A percentile compares a stretch with the other conserved stretches of the same genome.
These are phyloP conservation scores for Enteromius trimaculatus DNA, from an alignment of 2,797 vertebrate species.

Conservation along the genomic window DNA sequence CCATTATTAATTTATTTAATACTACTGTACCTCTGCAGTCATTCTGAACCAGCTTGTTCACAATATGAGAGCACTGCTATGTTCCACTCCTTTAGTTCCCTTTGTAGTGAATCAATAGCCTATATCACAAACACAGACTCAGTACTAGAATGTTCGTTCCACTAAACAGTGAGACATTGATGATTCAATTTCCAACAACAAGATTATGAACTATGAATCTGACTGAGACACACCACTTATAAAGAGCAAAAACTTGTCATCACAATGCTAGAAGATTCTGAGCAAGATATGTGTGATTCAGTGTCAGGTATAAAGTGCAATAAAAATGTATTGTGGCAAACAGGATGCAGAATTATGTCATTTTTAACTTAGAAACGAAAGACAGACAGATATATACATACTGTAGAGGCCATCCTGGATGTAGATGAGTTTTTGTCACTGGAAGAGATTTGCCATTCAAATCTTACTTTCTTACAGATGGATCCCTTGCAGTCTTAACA, in stretches of 20 bases:
- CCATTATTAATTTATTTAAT: too few species aligned
- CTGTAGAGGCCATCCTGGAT: background rate
- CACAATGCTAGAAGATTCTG: background rate
- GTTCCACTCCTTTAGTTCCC: background rate
- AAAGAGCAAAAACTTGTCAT: background rate
- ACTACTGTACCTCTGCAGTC: background rate
- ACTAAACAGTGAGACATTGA: background rate
- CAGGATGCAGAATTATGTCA: background rate
- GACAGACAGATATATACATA: background rate
- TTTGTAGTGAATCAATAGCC: background rate
- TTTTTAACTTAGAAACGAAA: background rate
- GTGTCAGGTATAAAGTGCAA: background rate
- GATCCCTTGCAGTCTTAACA: background rate
- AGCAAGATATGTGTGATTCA: background rate
- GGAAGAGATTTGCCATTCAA: background rate
- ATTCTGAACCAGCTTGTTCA: background rate
- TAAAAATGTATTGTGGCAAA: background rate
- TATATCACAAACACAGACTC: background rate
- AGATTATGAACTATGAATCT: background rate
- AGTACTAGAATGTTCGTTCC: background rate
- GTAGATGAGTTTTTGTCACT: background rate
- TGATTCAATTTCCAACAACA: background rate
- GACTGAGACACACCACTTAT: background rate
- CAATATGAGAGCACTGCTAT: background rate
- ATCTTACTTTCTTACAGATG: background rate